Evolutionary conservation across 2,888 invertebrate genomes (phyloP), one percentile per base, ranked within the genome.

Genomic region (Megaustenia siamemsis): DNA sequence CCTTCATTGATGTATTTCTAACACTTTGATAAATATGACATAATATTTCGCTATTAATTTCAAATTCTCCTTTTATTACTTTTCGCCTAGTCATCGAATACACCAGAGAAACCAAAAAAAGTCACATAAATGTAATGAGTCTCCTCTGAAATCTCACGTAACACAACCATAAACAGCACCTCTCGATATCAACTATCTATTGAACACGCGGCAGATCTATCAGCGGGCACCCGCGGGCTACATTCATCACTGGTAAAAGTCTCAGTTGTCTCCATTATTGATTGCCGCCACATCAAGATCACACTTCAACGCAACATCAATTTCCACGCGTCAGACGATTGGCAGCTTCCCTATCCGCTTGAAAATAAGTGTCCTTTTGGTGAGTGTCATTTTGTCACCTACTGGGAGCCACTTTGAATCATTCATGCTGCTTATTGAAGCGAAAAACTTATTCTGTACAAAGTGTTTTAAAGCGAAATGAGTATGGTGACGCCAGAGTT

Each of bases 311-410:
- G 69, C 40, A 40, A 38, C 40, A 69, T 69, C 69, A 69, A 69
- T 69, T 69, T 40, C 24, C 69, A 69, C 69, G 40, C 38, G 21
- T 69, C 69, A 69, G 38, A 24, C 69, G 10, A 69, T 40, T 69
- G 38, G 38, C 24, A 5, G 38, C 10, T 38, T 40, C 40, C 24
- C 21, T 69, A 6, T 38, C 40, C 38, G 38, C 21, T 38, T 10
- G 18, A 0, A 4, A 68, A 68, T 38, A 68, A 68, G 35, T 68
- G 68, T 68, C 35, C 8, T 68, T 68, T 24, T 69, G 8, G 40
- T 40, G 2, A 32, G 40, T 69, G 69, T 69, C 40, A 40, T 69
- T 40, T 40, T 32, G 32, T 28, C 63, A 63, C 63, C 63, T 63
- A 28, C 32, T 63, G 63, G 15, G 63, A 5, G 63, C 10, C 28